Percentiles rank a stretch among this genome's conserved stretches.
phyloP scores from a whole-genome alignment of 2,797 vertebrate species.

The Peromyscus attwateri region DNA sequence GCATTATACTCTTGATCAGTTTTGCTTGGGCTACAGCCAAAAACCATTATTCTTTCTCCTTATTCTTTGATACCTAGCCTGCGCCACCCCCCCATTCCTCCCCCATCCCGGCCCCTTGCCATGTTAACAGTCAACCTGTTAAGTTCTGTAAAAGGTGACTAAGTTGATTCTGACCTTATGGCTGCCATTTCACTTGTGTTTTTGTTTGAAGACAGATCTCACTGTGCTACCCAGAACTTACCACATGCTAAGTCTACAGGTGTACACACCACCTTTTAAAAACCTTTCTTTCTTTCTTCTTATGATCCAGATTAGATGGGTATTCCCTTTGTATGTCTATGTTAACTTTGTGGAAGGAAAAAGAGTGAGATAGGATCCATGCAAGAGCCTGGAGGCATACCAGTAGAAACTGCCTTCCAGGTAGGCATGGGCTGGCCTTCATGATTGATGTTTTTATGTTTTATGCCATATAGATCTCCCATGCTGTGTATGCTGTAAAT shows the following conservation, averaged over 20 bases:
- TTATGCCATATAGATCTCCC: not conserved
- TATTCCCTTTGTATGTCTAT: not conserved
- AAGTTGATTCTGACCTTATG: constrained; percentile 1
- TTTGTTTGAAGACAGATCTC: not conserved
- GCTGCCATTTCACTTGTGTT: not conserved
- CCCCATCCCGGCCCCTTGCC: not conserved
- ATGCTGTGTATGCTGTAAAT: not conserved
- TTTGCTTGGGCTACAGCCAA: not conserved
- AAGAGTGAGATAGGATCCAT: not conserved
- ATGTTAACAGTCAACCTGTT: not conserved
- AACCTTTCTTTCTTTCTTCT: not conserved
- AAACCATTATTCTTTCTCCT: not conserved
- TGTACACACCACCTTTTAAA: not conserved
- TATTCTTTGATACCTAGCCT: not conserved
- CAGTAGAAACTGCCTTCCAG: not conserved
- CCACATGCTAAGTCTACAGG: not conserved
- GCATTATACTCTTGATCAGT: not conserved
- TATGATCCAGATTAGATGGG: not conserved
- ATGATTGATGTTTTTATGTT: not conserved
- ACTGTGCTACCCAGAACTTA: not conserved
- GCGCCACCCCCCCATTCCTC: no score
- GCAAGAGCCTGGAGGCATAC: not conserved
- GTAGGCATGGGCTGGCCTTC: not conserved
- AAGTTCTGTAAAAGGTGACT: constrained; percentile 21
- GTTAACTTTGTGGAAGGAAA: constrained; percentile 38